Conservation (phyloP, 2,797 vertebrate genomes). For the Typhlichthys eigenmanni region DNA sequence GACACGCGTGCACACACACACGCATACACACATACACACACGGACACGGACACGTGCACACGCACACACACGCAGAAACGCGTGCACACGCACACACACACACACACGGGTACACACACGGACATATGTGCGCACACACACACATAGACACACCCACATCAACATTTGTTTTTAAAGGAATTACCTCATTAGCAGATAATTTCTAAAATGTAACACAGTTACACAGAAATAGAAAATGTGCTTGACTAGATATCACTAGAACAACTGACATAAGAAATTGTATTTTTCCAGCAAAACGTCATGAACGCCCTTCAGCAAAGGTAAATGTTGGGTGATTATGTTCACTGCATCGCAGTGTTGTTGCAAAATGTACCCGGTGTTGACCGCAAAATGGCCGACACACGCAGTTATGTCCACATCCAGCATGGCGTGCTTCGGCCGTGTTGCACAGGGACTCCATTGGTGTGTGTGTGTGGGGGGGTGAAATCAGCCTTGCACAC, state of each 20-base stretch:
- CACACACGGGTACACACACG: background rate
- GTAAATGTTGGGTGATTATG: background rate
- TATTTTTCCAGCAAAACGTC: background rate
- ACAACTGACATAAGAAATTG: background rate
- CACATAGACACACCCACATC: background rate
- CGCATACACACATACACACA: conserved; percentile 33
- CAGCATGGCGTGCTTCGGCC: conserved; percentile 19
- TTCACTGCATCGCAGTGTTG: conserved; percentile 5
- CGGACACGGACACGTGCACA: background rate
- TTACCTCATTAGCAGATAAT: too few relatives aligned
- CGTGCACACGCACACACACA: background rate
- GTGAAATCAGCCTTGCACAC: conserved; percentile 6
- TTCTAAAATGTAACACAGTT: background rate
- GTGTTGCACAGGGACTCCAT: background rate
- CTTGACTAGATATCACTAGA: too few relatives aligned
- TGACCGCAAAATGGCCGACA: conserved; percentile 31
- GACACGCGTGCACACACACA: conserved; percentile 12
- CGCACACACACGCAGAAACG: background rate
- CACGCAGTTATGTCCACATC: conserved; percentile 19
- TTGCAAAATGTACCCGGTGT: conserved; percentile 14
- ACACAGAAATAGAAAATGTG: too few relatives aligned
- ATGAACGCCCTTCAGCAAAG: too few relatives aligned
- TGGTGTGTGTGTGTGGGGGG: conserved; percentile 20
- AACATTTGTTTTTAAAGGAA: background rate
- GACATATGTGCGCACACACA: background rate